Percentiles rank a stretch among this genome's conserved stretches.
These are phyloP conservation scores for Raja brachyura DNA, from an alignment of 2,113 vertebrate species.

Conservation along the genomic window DNA sequence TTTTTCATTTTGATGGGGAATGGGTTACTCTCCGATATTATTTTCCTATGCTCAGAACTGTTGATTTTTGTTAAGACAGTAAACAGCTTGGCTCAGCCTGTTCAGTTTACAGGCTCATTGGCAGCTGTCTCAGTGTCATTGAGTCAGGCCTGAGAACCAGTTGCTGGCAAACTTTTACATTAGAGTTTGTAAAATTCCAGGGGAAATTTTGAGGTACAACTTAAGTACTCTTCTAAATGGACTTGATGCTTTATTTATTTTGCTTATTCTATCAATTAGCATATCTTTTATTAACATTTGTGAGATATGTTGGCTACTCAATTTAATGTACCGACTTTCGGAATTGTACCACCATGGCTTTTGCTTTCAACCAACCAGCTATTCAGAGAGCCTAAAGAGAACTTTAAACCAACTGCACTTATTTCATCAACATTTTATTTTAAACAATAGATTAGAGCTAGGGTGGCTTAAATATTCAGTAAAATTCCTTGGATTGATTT, in stretches of 20 bases:
- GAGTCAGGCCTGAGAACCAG: not conserved
- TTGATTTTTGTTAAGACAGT: not conserved
- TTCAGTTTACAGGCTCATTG: not conserved
- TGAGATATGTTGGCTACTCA: not conserved
- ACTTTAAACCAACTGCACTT: not conserved
- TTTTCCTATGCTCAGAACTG: not conserved
- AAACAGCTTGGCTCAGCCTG: constrained; percentile 1
- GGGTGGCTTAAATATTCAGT: not conserved
- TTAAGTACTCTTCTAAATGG: not conserved
- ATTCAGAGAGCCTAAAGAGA: not conserved
- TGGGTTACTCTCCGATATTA: not conserved
- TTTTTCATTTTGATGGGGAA: not conserved
- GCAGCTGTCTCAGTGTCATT: not conserved
- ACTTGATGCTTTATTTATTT: not conserved
- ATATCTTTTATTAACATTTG: too few species aligned
- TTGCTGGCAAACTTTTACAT: not conserved
- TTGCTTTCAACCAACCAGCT: not conserved
- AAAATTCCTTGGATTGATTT: not conserved
- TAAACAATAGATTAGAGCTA: not conserved
- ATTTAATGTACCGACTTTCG: not conserved
- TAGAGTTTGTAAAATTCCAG: not conserved
- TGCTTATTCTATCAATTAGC: not conserved
- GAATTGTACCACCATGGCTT: not conserved
- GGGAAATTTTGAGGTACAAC: not conserved
- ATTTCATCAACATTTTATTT: not conserved